Evolutionary conservation across 2,113 vertebrate species (phyloP), one percentile per base, ranked within the genome.

Genomic region (human): DNA sequence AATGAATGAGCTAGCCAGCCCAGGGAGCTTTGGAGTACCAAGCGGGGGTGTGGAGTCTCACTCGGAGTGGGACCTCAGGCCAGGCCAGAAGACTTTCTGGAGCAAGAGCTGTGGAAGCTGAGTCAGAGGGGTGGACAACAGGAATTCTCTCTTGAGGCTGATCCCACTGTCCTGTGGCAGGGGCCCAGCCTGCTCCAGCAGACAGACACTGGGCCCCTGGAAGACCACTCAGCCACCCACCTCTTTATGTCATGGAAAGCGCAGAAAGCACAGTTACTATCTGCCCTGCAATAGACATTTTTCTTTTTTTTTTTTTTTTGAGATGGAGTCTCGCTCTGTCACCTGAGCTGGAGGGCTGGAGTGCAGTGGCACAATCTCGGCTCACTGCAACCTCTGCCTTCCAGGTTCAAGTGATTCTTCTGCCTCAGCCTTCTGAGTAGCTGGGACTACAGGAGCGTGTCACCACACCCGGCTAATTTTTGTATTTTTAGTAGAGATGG

Each of bases 121-220:
- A 79, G 48, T 32, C 48, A 20, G 16, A 50, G 32, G 32, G 32
- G 30, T 18, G 0, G 48, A 35, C 32, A 22, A 13, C 18, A 52
- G 48, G n/a, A 61, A 38, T 17, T 27, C 80, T 17, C 20, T 55
- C 35, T 20, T 12, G 11, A 81, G 12, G 79, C 50, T n/a, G 18
- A 23, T n/a, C n/a, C 23, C 1, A 52, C 10, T 3, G 18, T 17
- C 32, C n/a, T 5, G 14, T 4, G 9, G 38, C 0, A 4, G 13
- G n/a, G 25, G 23, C 55, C 14, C 55, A 59, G 12, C 14, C 38
- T 84, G 17, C 25, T 45, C 8, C 25, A 76, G 72, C 14, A 30
- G 81, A 59, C 38, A 40, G 38, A 61, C 25, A 32, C 23, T 8
- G 52, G 52, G n/a, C 80, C n/a, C 52, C 38, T 32, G 61, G 12